Conservation (phyloP, 2,888 invertebrate genomes). For the Acrobasis suavella region DNA sequence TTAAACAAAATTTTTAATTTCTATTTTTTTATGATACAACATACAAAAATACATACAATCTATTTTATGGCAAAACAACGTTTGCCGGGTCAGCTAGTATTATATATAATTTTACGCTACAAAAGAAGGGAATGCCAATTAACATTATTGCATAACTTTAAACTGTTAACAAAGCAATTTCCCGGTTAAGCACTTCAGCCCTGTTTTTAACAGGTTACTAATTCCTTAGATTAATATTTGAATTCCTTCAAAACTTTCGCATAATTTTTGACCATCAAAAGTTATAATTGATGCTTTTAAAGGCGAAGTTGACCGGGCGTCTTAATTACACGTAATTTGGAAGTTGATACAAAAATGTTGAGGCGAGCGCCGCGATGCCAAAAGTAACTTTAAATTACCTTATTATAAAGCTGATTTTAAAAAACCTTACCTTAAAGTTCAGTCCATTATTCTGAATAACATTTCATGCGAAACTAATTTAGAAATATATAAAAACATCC, state of each 20-base stretch:
- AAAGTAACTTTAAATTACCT: no score
- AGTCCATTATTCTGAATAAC: no score
- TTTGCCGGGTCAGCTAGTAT: no score
- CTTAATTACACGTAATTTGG: constrained; percentile 10
- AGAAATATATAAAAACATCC: no score
- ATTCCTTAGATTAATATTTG: constrained; percentile 16
- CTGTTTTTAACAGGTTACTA: background rate
- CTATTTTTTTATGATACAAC: no score
- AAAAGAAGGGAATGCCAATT: background rate
- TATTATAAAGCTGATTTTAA: no score
- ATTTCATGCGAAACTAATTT: no score
- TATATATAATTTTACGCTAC: background rate
- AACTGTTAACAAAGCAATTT: background rate
- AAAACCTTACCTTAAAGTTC: no score
- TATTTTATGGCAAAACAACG: no score
- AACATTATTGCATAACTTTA: background rate
- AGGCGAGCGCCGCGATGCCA: background rate
- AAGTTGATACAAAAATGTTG: constrained; percentile 6
- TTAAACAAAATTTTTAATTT: no score
- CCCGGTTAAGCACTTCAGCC: background rate
- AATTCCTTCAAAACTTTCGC: constrained; percentile 3
- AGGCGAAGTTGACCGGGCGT: constrained; percentile 6
- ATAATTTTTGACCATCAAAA: constrained; percentile 19
- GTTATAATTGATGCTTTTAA: constrained; percentile 16
- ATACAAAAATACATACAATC: no score